Conservation (phyloP, 2,113 vertebrate species). For the Thalassarche chlororhynchos region DNA sequence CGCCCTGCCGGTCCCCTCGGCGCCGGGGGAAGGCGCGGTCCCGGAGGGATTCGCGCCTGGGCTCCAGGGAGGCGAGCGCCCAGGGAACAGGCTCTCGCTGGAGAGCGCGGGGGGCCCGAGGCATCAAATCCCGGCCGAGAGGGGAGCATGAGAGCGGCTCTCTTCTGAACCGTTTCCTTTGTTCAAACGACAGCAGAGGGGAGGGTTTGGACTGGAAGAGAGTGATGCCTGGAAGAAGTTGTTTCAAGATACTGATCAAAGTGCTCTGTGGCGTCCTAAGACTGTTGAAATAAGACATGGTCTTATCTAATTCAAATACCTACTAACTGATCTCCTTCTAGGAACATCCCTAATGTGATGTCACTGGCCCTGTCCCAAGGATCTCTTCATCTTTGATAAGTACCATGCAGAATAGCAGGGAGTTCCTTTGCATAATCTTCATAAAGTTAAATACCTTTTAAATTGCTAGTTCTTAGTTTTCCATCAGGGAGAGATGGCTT, state of each 20-base stretch:
- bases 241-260: background rate
- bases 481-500: background rate
- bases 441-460: background rate
- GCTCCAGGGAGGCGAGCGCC: fast-evolving
- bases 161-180: background rate
- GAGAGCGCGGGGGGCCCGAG: no score
- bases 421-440: background rate
- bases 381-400: background rate
- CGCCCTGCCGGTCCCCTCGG: background rate
- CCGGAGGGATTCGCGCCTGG: background rate
- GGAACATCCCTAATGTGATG: background rate
- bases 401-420: background rate
- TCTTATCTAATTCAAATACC: background rate
- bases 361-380: background rate
- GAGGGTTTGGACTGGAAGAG: background rate
- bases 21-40: background rate
- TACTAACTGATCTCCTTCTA: background rate
- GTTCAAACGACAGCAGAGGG: fast-evolving
- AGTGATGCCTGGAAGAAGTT: background rate
- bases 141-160: background rate
- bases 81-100: background rate
- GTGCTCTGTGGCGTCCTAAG: background rate
- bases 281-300: background rate
- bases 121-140: background rate
- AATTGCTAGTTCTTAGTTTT: background rate